Evolutionary conservation across 2,888 invertebrate species (phyloP).

Genomic region (Apodemia duryi): DNA sequence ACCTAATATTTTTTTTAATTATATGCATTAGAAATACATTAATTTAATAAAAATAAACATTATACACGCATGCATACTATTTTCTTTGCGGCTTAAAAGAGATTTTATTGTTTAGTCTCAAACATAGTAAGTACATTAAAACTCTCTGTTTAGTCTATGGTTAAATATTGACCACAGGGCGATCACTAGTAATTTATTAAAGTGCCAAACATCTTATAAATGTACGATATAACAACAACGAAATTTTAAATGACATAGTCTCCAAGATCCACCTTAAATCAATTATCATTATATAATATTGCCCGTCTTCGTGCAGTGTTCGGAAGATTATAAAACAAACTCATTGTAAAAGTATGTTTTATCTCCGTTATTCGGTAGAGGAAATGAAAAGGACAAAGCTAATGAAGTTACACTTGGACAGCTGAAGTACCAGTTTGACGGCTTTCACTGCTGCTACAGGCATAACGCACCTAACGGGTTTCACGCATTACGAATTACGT

Average conservation of each 20-base stretch:
- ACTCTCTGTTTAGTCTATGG: too few relatives aligned
- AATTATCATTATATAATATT: not conserved
- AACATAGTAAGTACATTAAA: too few relatives aligned
- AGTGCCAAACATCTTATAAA: not conserved
- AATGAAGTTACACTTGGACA: constrained; percentile 23
- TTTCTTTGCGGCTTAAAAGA: too few relatives aligned
- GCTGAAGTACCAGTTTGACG: constrained; percentile 34
- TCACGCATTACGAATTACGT: constrained; percentile 33
- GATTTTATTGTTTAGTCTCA: too few relatives aligned
- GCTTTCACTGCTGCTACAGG: constrained; percentile 48
- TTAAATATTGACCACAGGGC: too few relatives aligned
- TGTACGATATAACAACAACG: not conserved
- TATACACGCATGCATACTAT: too few relatives aligned
- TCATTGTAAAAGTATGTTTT: constrained; percentile 6
- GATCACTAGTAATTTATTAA: too few relatives aligned
- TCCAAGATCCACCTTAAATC: constrained; percentile 7
- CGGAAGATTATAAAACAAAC: constrained; percentile 23
- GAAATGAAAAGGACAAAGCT: constrained; percentile 27
- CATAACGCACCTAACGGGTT: constrained; percentile 42
- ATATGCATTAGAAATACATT: too few relatives aligned
- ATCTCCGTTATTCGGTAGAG: constrained; percentile 13
- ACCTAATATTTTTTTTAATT: too few relatives aligned
- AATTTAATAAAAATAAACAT: too few relatives aligned
- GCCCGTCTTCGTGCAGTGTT: constrained; percentile 19
- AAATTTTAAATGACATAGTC: not conserved